These are phyloP conservation scores for Gymnobelideus leadbeateri DNA, from an alignment of 2,113 vertebrate species.

Conservation along the genomic window DNA sequence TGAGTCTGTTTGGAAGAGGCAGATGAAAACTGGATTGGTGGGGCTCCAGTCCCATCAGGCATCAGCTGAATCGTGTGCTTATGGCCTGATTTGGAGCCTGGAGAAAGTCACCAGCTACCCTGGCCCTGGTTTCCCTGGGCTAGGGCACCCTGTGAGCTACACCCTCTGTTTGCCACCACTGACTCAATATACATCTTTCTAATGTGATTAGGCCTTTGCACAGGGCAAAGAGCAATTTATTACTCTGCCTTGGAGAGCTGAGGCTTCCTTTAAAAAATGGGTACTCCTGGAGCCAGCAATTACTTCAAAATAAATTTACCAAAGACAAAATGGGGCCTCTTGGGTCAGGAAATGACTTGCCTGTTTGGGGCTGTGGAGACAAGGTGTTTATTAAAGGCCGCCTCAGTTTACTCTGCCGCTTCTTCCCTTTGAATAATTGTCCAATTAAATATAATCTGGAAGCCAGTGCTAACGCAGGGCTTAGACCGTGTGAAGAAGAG, in stretches of 20 bases:
- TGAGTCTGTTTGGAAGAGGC: not conserved
- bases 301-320: slow-evolving; percentile 99
- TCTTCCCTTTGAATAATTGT: slow-evolving; percentile 99
- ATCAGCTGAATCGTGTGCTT: slow-evolving; percentile 64
- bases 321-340: slow-evolving; percentile 96
- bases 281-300: slow-evolving; percentile 93
- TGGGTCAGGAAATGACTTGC: slow-evolving; percentile 98
- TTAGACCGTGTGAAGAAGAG: slow-evolving; percentile 92
- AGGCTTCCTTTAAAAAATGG: slow-evolving; percentile 94
- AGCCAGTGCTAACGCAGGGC: slow-evolving; percentile 94
- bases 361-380: slow-evolving; percentile 98
- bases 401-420: slow-evolving; percentile 96
- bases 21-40: slow-evolving; percentile 4
- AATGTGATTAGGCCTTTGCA: slow-evolving; percentile 90
- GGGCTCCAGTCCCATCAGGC: not conserved
- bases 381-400: slow-evolving; percentile 99
- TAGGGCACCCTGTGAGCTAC: slow-evolving; percentile 77
- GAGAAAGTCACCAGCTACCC: slow-evolving; percentile 67
- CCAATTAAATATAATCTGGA: slow-evolving; percentile 99
- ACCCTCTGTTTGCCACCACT: slow-evolving; percentile 74
- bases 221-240: slow-evolving; percentile 90
- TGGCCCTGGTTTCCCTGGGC: slow-evolving; percentile 59
- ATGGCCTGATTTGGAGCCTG: slow-evolving; percentile 72
- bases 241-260: slow-evolving; percentile 87
- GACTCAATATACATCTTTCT: slow-evolving; percentile 84